Evolutionary conservation across 2,113 vertebrate genomes (phyloP).

Genomic region (Colaptes auratus): DNA sequence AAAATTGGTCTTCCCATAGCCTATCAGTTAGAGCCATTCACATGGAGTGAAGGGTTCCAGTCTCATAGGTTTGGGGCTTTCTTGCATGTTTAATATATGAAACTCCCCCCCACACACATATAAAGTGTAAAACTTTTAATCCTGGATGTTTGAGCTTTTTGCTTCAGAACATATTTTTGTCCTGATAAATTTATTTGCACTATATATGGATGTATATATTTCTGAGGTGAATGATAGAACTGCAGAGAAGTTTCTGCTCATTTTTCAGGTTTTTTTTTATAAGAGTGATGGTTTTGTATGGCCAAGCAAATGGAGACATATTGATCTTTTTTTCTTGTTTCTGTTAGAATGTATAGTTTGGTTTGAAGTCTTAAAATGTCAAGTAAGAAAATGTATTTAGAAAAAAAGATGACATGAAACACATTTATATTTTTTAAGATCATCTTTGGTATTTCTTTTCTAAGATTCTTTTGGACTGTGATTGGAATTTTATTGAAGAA

Average conservation of each 20-base stretch:
- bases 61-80: not conserved
- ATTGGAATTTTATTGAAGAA: not conserved
- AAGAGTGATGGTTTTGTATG: not conserved
- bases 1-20: not conserved
- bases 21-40: not conserved
- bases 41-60: rapidly evolving
- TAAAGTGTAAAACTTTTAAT: not conserved
- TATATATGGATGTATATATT: not conserved
- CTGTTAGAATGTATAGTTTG: not conserved
- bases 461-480: not conserved
- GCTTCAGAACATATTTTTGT: not conserved
- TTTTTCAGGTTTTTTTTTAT: not conserved
- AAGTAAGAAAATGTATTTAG: not conserved
- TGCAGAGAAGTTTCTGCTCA: not conserved
- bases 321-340: not conserved
- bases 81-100: not conserved
- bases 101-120: not conserved
- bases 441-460: not conserved
- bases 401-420: not conserved
- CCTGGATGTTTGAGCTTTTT: not conserved
- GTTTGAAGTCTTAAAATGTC: not conserved
- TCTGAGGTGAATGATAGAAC: not conserved
- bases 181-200: not conserved
- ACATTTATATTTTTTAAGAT: not conserved
- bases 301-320: not conserved